phyloP scores from a whole-genome alignment of 1,140 invertebrate genomes.

The Heterodera carotae region DNA sequence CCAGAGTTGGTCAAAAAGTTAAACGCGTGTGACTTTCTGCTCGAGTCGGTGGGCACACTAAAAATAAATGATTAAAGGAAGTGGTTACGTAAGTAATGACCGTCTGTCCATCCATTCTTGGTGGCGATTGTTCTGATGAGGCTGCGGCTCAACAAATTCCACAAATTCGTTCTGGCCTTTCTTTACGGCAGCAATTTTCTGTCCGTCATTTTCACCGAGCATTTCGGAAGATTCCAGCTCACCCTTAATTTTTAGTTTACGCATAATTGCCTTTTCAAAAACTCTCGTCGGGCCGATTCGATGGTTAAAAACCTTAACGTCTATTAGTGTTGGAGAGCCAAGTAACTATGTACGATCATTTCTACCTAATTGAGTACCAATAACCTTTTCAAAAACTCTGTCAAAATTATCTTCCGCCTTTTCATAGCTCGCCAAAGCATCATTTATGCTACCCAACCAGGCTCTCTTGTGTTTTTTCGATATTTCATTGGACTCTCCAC shows the following conservation, averaged over 20 bases:
- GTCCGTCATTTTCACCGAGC: conserved; percentile 15
- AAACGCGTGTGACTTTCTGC: conserved; percentile 13
- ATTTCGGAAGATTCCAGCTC: not conserved
- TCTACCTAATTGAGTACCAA: not conserved
- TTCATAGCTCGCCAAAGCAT: not conserved
- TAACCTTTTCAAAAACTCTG: not conserved
- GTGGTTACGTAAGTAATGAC: not conserved
- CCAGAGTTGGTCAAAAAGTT: conserved; percentile 31
- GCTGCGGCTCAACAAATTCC: conserved; percentile 45
- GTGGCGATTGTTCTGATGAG: conserved; percentile 1
- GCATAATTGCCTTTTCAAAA: not conserved
- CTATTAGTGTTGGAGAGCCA: too few species aligned
- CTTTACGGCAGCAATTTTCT: conserved; percentile 36
- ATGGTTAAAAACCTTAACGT: too few species aligned
- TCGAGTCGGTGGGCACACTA: conserved; percentile 22
- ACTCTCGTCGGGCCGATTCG: too few species aligned
- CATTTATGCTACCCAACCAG: conserved; percentile 18
- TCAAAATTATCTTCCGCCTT: not conserved
- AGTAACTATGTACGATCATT: too few species aligned
- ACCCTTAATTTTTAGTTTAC: not conserved
- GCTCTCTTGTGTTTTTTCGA: conserved; percentile 23
- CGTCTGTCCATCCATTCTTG: conserved; percentile 49
- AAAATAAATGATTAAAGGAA: not conserved
- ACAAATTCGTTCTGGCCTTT: conserved; percentile 49
- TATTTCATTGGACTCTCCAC: conserved; percentile 17